phyloP scores from a whole-genome alignment of 2,797 vertebrate species.

The Acipenser transmontanus region DNA sequence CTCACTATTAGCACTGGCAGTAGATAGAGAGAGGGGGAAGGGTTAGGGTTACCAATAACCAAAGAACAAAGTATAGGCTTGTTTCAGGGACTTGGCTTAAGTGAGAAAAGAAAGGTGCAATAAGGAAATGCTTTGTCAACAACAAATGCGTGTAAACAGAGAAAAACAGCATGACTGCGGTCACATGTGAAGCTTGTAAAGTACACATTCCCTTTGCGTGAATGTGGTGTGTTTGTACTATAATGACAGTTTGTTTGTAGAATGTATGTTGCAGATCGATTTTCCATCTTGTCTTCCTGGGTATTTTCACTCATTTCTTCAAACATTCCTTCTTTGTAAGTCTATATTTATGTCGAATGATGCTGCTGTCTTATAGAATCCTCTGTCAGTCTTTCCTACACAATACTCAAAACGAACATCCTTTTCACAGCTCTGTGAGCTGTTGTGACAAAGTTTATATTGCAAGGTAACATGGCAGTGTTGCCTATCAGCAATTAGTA shows the following conservation, averaged over 20 bases:
- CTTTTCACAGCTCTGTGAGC: no score
- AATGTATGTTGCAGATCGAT: constrained; percentile 27
- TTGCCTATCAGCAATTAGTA: no score
- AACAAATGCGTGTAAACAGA: constrained; percentile 4
- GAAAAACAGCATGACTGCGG: not conserved
- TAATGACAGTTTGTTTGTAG: constrained; percentile 22
- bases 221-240: constrained; percentile 10
- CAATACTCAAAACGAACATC: no score
- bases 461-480: no score
- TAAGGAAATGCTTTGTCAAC: constrained; percentile 16
- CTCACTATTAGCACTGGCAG: no score
- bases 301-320: not conserved
- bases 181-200: constrained; percentile 8
- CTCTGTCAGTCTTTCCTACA: no score
- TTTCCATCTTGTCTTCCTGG: constrained; percentile 29
- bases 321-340: not conserved
- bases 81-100: constrained; percentile 20
- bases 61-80: constrained; percentile 21
- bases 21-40: no score
- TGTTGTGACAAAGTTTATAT: no score
- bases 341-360: no score
- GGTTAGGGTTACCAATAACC: no score
- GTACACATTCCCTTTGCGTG: constrained; percentile 1
- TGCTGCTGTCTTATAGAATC: no score
- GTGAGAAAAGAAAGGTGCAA: constrained; percentile 17